Evolutionary conservation across 2,888 invertebrate species (phyloP).

Genomic region (Eristalis arbustorum): DNA sequence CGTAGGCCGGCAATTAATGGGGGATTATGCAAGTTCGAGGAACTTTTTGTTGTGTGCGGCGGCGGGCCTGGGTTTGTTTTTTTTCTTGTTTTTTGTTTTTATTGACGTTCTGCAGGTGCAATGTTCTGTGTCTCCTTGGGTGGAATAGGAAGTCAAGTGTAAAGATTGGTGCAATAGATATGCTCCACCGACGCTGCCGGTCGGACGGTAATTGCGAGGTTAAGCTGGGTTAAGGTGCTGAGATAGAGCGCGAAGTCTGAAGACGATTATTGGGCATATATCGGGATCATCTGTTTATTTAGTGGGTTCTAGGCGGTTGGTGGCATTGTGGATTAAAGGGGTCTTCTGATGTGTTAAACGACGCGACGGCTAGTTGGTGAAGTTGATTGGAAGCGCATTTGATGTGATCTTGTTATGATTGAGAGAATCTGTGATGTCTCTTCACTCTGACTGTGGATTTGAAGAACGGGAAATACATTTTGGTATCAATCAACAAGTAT

Average conservation of each 20-base stretch:
- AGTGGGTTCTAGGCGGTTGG: not conserved
- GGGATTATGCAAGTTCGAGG: conserved; percentile 55
- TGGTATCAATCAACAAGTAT: too few species aligned
- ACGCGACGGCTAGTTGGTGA: too few species aligned
- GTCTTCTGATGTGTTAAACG: too few species aligned
- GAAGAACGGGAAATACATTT: too few species aligned
- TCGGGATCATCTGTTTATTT: not conserved
- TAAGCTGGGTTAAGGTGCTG: not conserved
- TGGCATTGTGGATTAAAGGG: not conserved
- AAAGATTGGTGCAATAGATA: conserved; percentile 55
- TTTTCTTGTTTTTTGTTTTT: too few species aligned
- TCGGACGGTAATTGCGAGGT: not conserved
- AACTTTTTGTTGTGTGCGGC: conserved; percentile 18
- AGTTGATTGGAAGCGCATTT: too few species aligned
- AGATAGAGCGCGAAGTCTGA: not conserved
- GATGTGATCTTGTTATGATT: too few species aligned
- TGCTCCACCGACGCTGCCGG: not conserved
- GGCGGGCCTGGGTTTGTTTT: not conserved
- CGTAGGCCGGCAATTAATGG: conserved; percentile 30
- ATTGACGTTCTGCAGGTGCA: conserved; percentile 10
- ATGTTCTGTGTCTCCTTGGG: conserved; percentile 39
- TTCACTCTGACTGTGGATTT: too few species aligned
- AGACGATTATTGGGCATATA: not conserved
- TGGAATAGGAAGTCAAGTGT: conserved; percentile 60
- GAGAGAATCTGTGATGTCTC: too few species aligned